Evolutionary conservation across 2,797 vertebrate genomes (phyloP).

Genomic region (Helarctos malayanus): DNA sequence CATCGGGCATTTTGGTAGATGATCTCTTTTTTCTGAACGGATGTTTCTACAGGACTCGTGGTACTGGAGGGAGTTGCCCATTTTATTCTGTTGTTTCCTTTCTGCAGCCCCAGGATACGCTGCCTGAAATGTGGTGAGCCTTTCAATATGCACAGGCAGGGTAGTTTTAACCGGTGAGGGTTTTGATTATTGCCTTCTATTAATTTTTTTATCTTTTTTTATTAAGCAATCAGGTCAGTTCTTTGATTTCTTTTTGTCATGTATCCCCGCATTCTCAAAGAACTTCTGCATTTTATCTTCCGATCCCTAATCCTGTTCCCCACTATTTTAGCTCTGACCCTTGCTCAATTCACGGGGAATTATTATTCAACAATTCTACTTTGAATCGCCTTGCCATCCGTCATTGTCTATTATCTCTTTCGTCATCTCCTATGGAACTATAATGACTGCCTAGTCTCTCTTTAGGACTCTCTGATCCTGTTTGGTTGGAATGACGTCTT

Average conservation of each 20-base stretch:
- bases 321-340: not conserved
- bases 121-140: not conserved
- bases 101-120: not conserved
- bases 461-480: not conserved
- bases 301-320: not conserved
- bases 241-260: not conserved
- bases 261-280: not conserved
- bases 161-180: not conserved
- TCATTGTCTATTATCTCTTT: not conserved
- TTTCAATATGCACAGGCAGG: not conserved
- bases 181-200: not conserved
- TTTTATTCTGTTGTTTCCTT: not conserved
- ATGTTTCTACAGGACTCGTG: not conserved
- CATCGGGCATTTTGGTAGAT: not conserved
- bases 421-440: not conserved
- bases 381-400: accelerated
- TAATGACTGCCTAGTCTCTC: not conserved
- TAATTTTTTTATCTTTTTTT: not conserved
- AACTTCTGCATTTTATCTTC: not conserved
- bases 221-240: not conserved
- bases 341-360: not conserved
- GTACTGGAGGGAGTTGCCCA: not conserved
- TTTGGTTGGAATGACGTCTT: not conserved
- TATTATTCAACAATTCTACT: not conserved
- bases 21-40: not conserved